Percentiles rank a stretch among this genome's conserved stretches.
phyloP scores from a whole-genome alignment of 1,140 invertebrate genomes.

The Lepidostoma basale region DNA sequence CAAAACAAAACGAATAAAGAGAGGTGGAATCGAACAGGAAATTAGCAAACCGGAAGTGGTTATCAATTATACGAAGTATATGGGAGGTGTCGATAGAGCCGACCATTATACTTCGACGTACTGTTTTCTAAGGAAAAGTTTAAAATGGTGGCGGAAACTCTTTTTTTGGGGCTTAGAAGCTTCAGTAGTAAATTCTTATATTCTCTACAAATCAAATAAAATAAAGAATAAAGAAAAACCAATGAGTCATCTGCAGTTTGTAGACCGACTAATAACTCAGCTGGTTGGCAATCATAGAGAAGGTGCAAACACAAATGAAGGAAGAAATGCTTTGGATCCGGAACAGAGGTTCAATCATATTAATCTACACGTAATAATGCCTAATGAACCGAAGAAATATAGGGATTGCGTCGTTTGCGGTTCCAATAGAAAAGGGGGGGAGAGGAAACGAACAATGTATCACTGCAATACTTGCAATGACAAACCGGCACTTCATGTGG shows the following conservation, averaged over 20 bases:
- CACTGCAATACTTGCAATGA: too few relatives aligned
- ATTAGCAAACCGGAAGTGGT: constrained; percentile 44
- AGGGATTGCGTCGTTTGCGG: too few relatives aligned
- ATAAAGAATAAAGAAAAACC: constrained; percentile 9
- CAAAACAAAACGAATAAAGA: constrained; percentile 6
- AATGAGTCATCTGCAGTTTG: constrained; percentile 9
- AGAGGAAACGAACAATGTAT: too few relatives aligned
- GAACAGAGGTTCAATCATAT: too few relatives aligned
- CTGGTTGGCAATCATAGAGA: constrained; percentile 16
- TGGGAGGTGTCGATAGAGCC: constrained; percentile 47
- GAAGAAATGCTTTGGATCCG: too few relatives aligned
- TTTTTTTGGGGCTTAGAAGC: constrained; percentile 39
- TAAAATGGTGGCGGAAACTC: constrained; percentile 47
- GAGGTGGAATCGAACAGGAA: constrained; percentile 9
- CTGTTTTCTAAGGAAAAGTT: constrained; percentile 47
- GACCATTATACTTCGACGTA: constrained; percentile 49
- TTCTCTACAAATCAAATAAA: constrained; percentile 19
- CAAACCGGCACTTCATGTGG: too few relatives aligned
- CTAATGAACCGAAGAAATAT: too few relatives aligned
- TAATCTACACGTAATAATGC: too few relatives aligned
- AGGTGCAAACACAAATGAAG: background rate
- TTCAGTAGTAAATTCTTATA: constrained; percentile 15
- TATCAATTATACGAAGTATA: constrained; percentile 47
- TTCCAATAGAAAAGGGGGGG: too few relatives aligned
- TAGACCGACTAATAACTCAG: constrained; percentile 5